Base-by-base conservation (phyloP, 2,888 invertebrate species). In the Tachina grossa region DNA sequence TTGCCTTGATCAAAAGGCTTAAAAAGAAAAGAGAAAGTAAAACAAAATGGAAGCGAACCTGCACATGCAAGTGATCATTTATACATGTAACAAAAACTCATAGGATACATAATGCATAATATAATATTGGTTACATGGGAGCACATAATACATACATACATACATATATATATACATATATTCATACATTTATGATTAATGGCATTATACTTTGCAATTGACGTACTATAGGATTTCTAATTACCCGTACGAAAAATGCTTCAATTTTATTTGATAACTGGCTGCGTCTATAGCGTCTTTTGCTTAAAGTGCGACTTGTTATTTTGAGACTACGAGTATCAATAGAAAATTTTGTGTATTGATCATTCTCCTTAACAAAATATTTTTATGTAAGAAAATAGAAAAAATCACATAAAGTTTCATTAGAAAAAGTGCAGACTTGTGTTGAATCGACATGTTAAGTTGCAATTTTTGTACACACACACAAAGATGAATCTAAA, bases 11-110 rank as follows among this genome's bases (percentile, higher is more conserved):
- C 9, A 41, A 11, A 57, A 43, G 53, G 41, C n/a, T 49, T n/a
- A 0, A 65, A 65, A 16, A 65, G 68, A 53, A 55, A 79, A 72
- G 45, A 72, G 79, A 71, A 79, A 79, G 71, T 71, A 53, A 39
- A 69, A 8, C 19, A 53, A 63, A 45, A 4, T 47, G 61, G 53
- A 14, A 55, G 31, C 71, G 79, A 14, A 63, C 41, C 79, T 79
- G 78, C 39, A 31, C 31, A n/a, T 55, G 63, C 69, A 69, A 63
- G 31, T 49, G 53, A 53, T 69, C 72, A 65, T 55, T 79, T 51
- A 66, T 8, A 22, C 31, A 47, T 16, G 16, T 41, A 49, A 47
- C 39, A 47, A 47, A 74, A 49, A 19, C 11, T 9, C 14, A 19
- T n/a, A 49, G 39, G 72, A 72, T 72, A 72, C 55, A 39, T 59